Percentiles rank a stretch among this genome's conserved stretches.
phyloP scores from a whole-genome alignment of 1,140 invertebrate species.

The Megalopta genalis region DNA sequence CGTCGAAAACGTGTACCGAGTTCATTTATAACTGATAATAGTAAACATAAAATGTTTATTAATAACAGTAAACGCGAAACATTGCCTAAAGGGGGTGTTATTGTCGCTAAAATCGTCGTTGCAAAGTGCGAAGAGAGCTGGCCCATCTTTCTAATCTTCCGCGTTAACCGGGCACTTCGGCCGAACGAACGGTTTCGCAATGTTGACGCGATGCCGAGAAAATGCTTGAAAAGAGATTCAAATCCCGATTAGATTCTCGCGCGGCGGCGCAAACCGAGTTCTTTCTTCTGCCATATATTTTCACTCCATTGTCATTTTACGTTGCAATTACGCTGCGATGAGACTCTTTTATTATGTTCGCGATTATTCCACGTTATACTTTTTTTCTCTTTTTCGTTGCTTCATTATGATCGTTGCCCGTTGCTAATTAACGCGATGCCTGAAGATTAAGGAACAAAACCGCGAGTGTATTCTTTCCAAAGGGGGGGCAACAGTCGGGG shows the following conservation, averaged over 20 bases:
- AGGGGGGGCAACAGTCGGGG: not conserved
- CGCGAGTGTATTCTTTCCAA: not conserved
- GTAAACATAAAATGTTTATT: no score
- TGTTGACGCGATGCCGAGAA: not conserved
- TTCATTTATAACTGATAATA: no score
- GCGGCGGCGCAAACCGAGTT: not conserved
- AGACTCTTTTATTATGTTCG: not conserved
- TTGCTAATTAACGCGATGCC: conserved; percentile 25
- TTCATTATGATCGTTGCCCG: conserved; percentile 11
- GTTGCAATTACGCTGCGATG: conserved; percentile 10
- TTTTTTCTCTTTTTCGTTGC: not conserved
- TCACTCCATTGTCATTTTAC: conserved; percentile 18
- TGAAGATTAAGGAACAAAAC: conserved; percentile 20
- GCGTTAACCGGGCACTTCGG: not conserved
- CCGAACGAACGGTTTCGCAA: not conserved
- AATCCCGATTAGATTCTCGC: conserved; percentile 14
- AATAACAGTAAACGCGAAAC: no score
- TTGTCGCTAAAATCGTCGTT: no score
- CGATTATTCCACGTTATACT: conserved; percentile 36
- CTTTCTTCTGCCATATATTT: conserved; percentile 4
- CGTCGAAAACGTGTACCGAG: no score
- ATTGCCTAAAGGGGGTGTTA: no score
- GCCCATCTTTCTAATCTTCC: not conserved
- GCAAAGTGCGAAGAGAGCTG: no score
- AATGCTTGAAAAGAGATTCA: not conserved